phyloP scores from a whole-genome alignment of 2,113 vertebrate species.

The Columba livia region DNA sequence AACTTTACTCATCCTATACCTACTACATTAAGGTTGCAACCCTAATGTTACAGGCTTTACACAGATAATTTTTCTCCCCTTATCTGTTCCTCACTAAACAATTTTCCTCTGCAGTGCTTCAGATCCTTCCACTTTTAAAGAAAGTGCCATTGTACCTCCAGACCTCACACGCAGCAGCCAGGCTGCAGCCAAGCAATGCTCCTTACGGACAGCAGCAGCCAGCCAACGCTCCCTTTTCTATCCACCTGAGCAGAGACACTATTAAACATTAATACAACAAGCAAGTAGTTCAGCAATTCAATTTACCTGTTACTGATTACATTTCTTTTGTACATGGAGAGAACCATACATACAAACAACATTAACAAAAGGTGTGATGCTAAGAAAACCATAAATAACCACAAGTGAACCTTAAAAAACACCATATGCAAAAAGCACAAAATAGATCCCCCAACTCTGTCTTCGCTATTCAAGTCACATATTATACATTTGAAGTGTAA shows the following conservation, averaged over 20 bases:
- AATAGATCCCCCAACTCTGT: not conserved
- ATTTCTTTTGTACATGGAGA: constrained; percentile 12
- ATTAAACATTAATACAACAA: constrained; percentile 50
- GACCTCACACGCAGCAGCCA: constrained; percentile 56
- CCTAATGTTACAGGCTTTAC: not conserved
- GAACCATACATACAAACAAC: not conserved
- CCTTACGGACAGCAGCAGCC: constrained; percentile 52
- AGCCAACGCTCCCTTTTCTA: constrained; percentile 58
- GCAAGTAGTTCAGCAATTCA: constrained; percentile 46
- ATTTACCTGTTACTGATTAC: constrained; percentile 19
- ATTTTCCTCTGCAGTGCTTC: not conserved
- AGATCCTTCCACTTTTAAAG: constrained; percentile 42
- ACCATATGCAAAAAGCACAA: not conserved
- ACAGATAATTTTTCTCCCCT: not conserved
- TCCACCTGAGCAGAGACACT: constrained; percentile 58
- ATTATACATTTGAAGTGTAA: not conserved
- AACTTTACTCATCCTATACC: not conserved
- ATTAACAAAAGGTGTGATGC: not conserved
- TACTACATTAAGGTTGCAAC: not conserved
- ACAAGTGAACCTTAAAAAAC: not conserved
- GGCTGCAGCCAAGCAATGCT: constrained; percentile 57
- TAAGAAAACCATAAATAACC: not conserved
- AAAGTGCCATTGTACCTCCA: constrained; percentile 48
- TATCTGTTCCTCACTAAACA: not conserved
- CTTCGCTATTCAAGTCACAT: not conserved